Percentiles rank a stretch among this genome's conserved stretches.
Conservation (phyloP, 2,113 vertebrate species). For the Ibidorhyncha struthersii region DNA sequence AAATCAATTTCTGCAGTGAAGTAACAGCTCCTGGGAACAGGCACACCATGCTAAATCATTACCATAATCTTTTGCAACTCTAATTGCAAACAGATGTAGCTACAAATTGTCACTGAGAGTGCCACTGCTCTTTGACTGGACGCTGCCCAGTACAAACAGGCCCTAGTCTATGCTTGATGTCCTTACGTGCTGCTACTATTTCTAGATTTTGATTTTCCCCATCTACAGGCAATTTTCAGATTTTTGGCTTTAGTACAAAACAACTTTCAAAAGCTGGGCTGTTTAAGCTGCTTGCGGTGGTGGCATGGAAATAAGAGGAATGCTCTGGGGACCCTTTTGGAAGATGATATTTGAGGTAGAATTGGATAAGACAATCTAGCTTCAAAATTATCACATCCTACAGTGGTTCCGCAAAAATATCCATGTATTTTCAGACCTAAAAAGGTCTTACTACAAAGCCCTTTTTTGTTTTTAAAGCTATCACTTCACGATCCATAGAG, state of each 20-base stretch:
- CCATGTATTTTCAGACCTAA: background rate
- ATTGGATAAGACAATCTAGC: background rate
- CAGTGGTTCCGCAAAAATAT: background rate
- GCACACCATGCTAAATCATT: background rate
- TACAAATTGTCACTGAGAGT: background rate
- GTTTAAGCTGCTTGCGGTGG: background rate
- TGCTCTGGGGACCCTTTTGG: background rate
- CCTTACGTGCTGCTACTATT: background rate
- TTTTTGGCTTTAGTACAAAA: background rate
- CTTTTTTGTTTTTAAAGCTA: background rate
- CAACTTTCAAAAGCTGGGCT: background rate
- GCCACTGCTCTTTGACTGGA: background rate
- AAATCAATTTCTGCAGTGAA: background rate
- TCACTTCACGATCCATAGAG: background rate
- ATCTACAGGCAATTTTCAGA: background rate
- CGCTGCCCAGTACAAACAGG: fast-evolving
- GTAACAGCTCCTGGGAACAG: background rate
- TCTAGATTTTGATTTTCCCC: background rate
- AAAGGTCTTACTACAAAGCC: background rate
- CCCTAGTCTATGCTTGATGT: background rate
- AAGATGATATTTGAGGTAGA: background rate
- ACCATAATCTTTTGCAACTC: background rate
- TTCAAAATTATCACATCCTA: background rate
- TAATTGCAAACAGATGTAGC: background rate
- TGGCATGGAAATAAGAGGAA: background rate